Percentiles rank a stretch among this genome's conserved stretches.
Evolutionary conservation across 2,113 vertebrate species (phyloP).

Genomic region (Apeltes quadracus): DNA sequence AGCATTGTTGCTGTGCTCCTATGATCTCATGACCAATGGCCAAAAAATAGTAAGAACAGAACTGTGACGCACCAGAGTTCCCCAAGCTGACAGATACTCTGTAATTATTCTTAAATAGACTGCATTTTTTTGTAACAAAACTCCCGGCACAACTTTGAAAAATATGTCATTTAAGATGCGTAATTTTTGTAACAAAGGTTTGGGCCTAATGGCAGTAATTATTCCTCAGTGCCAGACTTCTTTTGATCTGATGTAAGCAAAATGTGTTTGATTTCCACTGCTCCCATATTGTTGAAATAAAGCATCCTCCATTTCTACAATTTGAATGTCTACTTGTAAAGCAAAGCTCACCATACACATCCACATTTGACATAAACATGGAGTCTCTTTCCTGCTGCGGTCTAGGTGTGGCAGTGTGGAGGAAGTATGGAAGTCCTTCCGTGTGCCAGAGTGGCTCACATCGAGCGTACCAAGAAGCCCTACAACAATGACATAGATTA

Average conservation of each 20-base stretch:
- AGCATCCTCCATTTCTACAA: not conserved
- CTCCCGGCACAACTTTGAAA: too few relatives aligned
- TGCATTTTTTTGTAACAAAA: too few relatives aligned
- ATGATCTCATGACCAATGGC: not conserved
- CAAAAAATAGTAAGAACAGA: not conserved
- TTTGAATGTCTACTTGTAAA: not conserved
- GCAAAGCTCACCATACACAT: not conserved
- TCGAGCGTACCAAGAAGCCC: slow-evolving; percentile 97
- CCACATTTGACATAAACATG: not conserved
- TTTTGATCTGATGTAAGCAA: not conserved
- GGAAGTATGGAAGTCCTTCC: slow-evolving; percentile 99
- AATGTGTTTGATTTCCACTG: not conserved
- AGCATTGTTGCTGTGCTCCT: not conserved
- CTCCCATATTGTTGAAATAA: not conserved
- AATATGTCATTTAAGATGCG: not conserved
- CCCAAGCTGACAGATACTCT: not conserved
- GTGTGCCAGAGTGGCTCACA: slow-evolving; percentile 95
- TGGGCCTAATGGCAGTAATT: not conserved
- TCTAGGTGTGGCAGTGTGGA: slow-evolving; percentile 96
- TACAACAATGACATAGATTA: slow-evolving; percentile 99
- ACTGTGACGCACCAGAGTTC: not conserved
- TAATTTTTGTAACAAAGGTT: too few relatives aligned
- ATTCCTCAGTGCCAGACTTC: not conserved
- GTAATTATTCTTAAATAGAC: too few relatives aligned
- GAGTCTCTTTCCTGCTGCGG: slow-evolving; percentile 19